Conservation (phyloP, 1,140 invertebrate genomes). For the Trypoxylus dichotomus region DNA sequence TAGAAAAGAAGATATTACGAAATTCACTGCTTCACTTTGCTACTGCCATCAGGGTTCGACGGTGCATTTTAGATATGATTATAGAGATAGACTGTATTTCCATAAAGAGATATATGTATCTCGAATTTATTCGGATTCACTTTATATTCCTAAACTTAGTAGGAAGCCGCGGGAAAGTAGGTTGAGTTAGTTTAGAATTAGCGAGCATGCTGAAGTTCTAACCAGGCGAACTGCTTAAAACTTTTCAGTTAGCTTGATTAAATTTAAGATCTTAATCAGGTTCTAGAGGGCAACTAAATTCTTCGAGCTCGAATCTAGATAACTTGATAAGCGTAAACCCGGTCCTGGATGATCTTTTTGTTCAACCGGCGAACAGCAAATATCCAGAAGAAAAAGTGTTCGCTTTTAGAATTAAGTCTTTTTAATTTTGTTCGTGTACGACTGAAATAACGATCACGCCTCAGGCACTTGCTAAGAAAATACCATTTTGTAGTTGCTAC, state of each 20-base stretch:
- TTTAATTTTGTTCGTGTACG: too few relatives aligned
- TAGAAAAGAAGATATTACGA: too few relatives aligned
- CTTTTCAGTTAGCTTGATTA: not conserved
- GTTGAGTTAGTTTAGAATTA: not conserved
- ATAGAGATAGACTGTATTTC: too few relatives aligned
- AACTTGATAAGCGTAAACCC: not conserved
- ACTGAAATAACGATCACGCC: too few relatives aligned
- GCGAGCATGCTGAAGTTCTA: too few relatives aligned
- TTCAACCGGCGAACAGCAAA: not conserved
- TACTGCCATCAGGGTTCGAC: too few relatives aligned
- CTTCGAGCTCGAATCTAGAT: not conserved
- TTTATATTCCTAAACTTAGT: not conserved
- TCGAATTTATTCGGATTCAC: not conserved
- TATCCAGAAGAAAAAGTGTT: too few relatives aligned
- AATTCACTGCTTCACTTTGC: too few relatives aligned
- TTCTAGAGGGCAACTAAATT: not conserved
- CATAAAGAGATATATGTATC: not conserved
- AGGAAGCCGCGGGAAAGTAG: not conserved
- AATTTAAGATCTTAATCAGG: not conserved
- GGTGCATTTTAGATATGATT: too few relatives aligned
- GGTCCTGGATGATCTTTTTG: not conserved
- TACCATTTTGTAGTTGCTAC: too few relatives aligned
- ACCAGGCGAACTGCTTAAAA: not conserved
- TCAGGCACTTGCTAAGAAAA: too few relatives aligned
- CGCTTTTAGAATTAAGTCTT: too few relatives aligned